Conservation (phyloP, 2,888 invertebrate genomes). For the Eucera pruinosa region DNA sequence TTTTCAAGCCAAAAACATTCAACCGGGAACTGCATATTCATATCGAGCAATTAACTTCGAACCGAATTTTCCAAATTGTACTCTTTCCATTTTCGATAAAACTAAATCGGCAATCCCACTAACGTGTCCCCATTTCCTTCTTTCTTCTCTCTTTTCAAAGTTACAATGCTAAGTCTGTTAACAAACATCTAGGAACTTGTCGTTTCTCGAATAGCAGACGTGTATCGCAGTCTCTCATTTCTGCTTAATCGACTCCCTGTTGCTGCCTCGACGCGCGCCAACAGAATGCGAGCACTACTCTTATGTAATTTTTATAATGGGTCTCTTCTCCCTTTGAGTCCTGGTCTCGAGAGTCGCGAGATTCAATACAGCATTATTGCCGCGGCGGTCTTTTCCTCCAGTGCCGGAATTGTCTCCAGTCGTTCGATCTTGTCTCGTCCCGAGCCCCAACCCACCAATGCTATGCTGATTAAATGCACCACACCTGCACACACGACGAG, state of each 20-base stretch:
- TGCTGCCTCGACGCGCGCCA: not conserved
- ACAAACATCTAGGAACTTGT: constrained; percentile 59
- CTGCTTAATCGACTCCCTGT: constrained; percentile 26
- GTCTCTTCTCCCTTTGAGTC: constrained; percentile 26
- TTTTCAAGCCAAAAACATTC: too few relatives aligned
- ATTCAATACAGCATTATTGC: constrained; percentile 92
- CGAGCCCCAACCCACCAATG: constrained; percentile 90
- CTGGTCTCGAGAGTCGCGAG: not conserved
- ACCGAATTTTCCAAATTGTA: too few relatives aligned
- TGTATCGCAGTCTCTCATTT: constrained; percentile 20
- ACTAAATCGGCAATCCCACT: not conserved
- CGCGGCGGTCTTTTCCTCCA: constrained; percentile 92
- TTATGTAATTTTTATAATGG: constrained; percentile 37
- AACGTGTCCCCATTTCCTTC: too few relatives aligned
- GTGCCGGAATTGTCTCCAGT: constrained; percentile 88
- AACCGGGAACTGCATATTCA: too few relatives aligned
- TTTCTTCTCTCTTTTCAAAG: not conserved
- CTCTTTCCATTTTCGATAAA: too few relatives aligned
- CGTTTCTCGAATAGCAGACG: constrained; percentile 25
- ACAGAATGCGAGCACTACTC: constrained; percentile 20
- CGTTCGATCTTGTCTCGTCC: constrained; percentile 87
- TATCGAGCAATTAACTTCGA: too few relatives aligned
- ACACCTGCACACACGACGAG: constrained; percentile 90
- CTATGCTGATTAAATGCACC: constrained; percentile 90
- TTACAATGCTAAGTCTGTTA: constrained; percentile 12